phyloP scores from a whole-genome alignment of 2,888 invertebrate genomes.

The Syrista parreyssii region DNA sequence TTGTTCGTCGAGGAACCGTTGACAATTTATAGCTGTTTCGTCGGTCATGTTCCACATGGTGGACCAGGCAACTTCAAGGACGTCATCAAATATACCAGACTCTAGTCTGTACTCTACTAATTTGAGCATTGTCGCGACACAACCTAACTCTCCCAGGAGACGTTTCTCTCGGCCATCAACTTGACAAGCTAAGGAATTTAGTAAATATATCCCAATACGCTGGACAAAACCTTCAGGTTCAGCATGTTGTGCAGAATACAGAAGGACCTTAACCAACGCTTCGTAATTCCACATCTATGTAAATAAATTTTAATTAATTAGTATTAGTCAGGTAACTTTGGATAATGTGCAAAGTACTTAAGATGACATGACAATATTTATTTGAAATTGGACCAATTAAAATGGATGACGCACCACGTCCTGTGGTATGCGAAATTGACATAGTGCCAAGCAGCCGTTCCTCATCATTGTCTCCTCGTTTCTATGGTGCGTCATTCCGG shows the following conservation, averaged over 20 bases:
- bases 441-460: conserved; percentile 94
- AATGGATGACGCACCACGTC: conserved; percentile 81
- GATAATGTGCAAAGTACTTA: not conserved
- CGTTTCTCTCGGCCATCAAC: conserved; percentile 94
- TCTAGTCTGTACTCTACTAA: conserved; percentile 86
- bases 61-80: conserved; percentile 97
- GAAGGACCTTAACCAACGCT: conserved; percentile 83
- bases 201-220: conserved; percentile 91
- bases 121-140: conserved; percentile 85
- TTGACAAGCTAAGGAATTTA: conserved; percentile 96
- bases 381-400: not conserved
- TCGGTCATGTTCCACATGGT: conserved; percentile 99
- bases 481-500: conserved; percentile 89
- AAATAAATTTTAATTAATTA: conserved; percentile 21
- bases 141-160: conserved; percentile 90
- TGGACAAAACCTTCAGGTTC: conserved; percentile 93
- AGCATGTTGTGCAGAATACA: conserved; percentile 84
- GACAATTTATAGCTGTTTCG: conserved; percentile 95
- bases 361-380: not conserved
- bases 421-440: conserved; percentile 93
- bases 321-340: not conserved
- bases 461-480: conserved; percentile 94
- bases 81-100: conserved; percentile 88
- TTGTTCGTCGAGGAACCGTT: conserved; percentile 85
- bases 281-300: conserved; percentile 90